Evolutionary conservation across 2,797 vertebrate species (phyloP).

Genomic region (Rousettus madagascariensis): DNA sequence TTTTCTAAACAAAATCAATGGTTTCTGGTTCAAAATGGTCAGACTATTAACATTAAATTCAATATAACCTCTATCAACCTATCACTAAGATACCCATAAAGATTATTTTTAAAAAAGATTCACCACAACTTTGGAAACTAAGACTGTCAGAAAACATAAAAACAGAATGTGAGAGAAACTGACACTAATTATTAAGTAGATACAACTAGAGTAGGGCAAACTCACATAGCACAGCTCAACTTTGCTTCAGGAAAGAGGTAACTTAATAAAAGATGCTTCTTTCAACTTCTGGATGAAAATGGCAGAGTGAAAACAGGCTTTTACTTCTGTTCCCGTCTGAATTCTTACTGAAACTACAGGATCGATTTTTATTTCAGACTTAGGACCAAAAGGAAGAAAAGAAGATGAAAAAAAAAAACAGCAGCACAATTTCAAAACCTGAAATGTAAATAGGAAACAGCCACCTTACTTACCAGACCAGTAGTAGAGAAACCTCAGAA

Average conservation of each 20-base stretch:
- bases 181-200: background rate
- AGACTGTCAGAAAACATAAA: constrained; percentile 26
- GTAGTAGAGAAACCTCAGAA: background rate
- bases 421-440: background rate
- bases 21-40: background rate
- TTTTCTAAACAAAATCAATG: constrained; percentile 48
- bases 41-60: background rate
- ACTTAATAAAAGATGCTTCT: background rate
- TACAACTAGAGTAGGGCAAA: background rate
- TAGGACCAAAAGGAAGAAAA: background rate
- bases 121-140: background rate
- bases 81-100: background rate
- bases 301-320: background rate
- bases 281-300: background rate
- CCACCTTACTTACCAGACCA: background rate
- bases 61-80: background rate
- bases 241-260: background rate
- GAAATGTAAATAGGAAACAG: background rate
- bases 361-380: background rate
- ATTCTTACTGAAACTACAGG: background rate
- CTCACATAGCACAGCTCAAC: background rate
- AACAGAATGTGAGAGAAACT: background rate
- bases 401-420: background rate
- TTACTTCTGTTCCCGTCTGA: background rate
- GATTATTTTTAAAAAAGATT: background rate